Percentiles rank a stretch among this genome's conserved stretches.
Conservation (phyloP, 2,797 vertebrate genomes). For the Sphenopsis melanotis region DNA sequence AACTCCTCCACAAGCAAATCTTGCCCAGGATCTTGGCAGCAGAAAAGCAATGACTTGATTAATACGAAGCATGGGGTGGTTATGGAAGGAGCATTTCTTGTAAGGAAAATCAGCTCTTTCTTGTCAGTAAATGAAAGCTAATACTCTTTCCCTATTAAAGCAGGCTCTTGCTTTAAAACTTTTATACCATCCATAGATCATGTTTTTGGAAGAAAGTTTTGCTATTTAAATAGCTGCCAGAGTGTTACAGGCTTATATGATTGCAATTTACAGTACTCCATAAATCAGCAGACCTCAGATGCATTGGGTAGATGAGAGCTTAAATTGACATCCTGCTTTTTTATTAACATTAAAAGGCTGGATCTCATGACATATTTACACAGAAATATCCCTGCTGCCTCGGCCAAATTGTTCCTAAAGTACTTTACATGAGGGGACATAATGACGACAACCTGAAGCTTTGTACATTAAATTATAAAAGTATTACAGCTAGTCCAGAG, state of each 20-base stretch:
- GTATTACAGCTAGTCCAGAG: not conserved
- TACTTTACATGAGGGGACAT: not conserved
- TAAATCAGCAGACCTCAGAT: slow-evolving; percentile 68
- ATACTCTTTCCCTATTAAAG: slow-evolving; percentile 54
- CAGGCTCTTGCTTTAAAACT: slow-evolving; percentile 53
- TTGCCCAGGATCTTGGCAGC: not conserved
- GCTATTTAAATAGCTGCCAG: slow-evolving; percentile 69
- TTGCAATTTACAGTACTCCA: slow-evolving; percentile 68
- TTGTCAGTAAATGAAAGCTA: slow-evolving; percentile 55
- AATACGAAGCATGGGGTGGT: not conserved
- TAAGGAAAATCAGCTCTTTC: slow-evolving; percentile 40
- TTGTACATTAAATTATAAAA: not conserved
- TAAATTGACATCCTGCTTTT: slow-evolving; percentile 65
- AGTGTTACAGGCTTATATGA: slow-evolving; percentile 53
- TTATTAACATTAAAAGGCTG: slow-evolving; percentile 59
- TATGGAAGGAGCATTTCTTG: slow-evolving; percentile 10
- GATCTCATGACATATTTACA: slow-evolving; percentile 49
- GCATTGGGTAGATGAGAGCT: slow-evolving; percentile 39
- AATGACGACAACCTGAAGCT: not conserved
- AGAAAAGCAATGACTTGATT: slow-evolving; percentile 1
- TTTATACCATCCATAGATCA: slow-evolving; percentile 64
- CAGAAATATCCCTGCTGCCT: slow-evolving; percentile 18
- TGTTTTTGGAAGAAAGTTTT: slow-evolving; percentile 68
- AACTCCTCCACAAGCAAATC: not conserved
- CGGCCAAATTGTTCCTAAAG: not conserved